Conservation (phyloP, 2,888 invertebrate species). For the Julus scandinavius region DNA sequence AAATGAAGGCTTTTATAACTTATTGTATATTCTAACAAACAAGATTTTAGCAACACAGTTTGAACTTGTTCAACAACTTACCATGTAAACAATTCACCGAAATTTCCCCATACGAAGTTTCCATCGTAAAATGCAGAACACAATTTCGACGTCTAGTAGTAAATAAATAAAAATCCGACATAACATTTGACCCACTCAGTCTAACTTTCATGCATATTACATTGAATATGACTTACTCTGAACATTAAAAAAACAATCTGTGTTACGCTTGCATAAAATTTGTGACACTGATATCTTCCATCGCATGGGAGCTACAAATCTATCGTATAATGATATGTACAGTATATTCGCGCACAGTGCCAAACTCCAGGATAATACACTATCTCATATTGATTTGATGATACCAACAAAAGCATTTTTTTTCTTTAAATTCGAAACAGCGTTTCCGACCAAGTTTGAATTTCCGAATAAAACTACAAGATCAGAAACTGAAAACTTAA, state of each 20-base stretch:
- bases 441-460: neutral
- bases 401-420: neutral
- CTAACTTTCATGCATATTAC: neutral
- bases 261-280: neutral
- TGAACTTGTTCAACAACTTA: no score
- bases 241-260: neutral
- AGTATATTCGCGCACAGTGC: neutral
- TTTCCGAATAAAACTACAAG: neutral
- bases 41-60: no score
- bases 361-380: neutral
- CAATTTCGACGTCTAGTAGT: no score
- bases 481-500: neutral
- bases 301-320: neutral
- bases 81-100: no score
- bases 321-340: neutral
- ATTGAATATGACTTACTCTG: no score
- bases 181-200: neutral
- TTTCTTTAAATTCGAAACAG: neutral
- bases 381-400: neutral
- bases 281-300: neutral
- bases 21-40: no score
- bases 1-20: neutral
- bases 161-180: no score
- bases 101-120: no score
- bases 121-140: no score